Percentiles rank a stretch among this genome's conserved stretches.
Evolutionary conservation across 2,113 vertebrate species (phyloP).

Genomic region (Notiomystis cincta): DNA sequence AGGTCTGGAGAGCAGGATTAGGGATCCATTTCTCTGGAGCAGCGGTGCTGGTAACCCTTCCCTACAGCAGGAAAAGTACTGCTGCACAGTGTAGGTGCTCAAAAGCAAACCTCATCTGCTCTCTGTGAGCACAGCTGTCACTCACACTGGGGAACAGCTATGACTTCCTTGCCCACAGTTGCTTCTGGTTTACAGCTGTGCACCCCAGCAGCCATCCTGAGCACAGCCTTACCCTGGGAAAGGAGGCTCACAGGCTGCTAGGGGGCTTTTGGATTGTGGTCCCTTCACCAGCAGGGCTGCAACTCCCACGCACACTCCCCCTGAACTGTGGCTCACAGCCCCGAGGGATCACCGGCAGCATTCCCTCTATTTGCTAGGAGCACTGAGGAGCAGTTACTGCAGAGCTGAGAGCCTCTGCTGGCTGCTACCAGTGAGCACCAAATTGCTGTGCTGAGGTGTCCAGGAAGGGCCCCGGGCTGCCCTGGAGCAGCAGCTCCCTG

Average conservation of each 20-base stretch:
- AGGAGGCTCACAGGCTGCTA: neutral
- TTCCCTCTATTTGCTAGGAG: neutral
- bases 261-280: neutral
- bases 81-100: neutral
- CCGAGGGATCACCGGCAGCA: neutral
- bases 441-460: neutral
- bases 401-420: neutral
- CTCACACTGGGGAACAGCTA: neutral
- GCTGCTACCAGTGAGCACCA: neutral
- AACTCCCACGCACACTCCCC: neutral
- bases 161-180: neutral
- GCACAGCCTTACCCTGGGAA: neutral
- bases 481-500: neutral
- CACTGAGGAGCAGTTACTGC: neutral
- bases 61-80: neutral
- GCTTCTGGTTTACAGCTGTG: neutral
- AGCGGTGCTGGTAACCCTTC: neutral
- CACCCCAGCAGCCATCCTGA: neutral
- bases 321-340: neutral
- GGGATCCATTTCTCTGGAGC: neutral
- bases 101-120: neutral
- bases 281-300: neutral
- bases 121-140: neutral
- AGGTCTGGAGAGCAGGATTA: neutral
- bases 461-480: neutral